A percentile compares a stretch with the other conserved stretches of the same genome.
Evolutionary conservation across 92 coral and sea anemone species (phyloP).

Genomic region (Plumapathes pennacea): DNA sequence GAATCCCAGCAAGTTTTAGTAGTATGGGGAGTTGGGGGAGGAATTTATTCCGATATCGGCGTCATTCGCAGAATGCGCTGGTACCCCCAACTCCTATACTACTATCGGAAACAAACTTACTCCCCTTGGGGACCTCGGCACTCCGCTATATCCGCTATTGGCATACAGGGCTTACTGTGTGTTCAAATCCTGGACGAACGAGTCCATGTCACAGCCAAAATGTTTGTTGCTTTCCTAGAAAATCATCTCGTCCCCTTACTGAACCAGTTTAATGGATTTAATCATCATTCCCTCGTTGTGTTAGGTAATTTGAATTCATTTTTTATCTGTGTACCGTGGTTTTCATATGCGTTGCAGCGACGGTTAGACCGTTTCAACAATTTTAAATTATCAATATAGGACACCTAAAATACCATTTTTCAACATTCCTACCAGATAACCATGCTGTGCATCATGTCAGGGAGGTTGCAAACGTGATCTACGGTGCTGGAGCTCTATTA

Average conservation of each 20-base stretch:
- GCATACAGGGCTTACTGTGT: slow-evolving; percentile 37
- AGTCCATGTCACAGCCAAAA: slow-evolving; percentile 6
- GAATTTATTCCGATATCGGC: too few species aligned
- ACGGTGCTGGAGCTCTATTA: slow-evolving; percentile 7
- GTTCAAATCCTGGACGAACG: slow-evolving; percentile 19
- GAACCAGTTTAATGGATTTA: slow-evolving; percentile 44
- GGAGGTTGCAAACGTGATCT: slow-evolving; percentile 15
- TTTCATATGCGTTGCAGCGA: not conserved
- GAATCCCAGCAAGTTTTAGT: too few species aligned
- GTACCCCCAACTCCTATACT: too few species aligned
- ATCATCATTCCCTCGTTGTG: slow-evolving; percentile 36
- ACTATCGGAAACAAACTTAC: too few species aligned
- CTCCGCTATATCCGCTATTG: slow-evolving; percentile 23
- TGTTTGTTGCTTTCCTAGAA: slow-evolving; percentile 27
- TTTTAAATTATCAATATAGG: too few species aligned
- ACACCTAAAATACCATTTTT: not conserved
- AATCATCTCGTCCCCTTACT: slow-evolving; percentile 33
- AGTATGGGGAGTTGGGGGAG: too few species aligned
- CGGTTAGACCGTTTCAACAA: not conserved
- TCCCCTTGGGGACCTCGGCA: slow-evolving; percentile 30
- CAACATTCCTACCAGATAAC: slow-evolving; percentile 22
- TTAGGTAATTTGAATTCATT: slow-evolving; percentile 26
- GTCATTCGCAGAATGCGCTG: too few species aligned
- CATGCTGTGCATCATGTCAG: slow-evolving; percentile 47
- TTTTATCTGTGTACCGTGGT: not conserved